A percentile compares a stretch with the other conserved stretches of the same genome.
phyloP scores from a whole-genome alignment of 2,888 invertebrate genomes.

The Lacanobia oleracea region DNA sequence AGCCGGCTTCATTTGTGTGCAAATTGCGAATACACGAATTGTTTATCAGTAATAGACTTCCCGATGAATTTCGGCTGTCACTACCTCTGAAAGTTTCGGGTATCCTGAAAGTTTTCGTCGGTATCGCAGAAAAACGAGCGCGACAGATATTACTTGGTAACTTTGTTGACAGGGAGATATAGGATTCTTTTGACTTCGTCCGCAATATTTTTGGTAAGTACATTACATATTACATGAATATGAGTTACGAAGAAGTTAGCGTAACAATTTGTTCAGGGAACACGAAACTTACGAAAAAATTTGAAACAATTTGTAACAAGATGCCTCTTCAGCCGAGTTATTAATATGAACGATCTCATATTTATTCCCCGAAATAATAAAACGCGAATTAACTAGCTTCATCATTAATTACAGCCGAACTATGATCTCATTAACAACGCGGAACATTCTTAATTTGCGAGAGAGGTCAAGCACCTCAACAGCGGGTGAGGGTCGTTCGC shows the following conservation, averaged over 20 bases:
- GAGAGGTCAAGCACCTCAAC: constrained; percentile 69
- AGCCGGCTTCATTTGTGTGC: constrained; percentile 57
- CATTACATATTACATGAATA: constrained; percentile 31
- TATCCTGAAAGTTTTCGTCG: constrained; percentile 41
- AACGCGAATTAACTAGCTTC: not conserved
- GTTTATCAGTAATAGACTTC: constrained; percentile 42
- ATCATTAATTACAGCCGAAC: constrained; percentile 26
- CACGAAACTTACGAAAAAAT: not conserved
- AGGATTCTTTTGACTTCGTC: constrained; percentile 38
- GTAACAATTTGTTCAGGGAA: constrained; percentile 29
- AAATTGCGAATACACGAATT: constrained; percentile 58
- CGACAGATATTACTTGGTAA: constrained; percentile 58
- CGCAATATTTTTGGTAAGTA: constrained; percentile 30
- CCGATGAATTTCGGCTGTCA: constrained; percentile 42
- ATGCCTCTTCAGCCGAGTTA: not conserved
- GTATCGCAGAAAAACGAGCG: constrained; percentile 41
- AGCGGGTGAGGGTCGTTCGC: constrained; percentile 62
- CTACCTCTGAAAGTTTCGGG: constrained; percentile 38
- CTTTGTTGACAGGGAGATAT: constrained; percentile 43
- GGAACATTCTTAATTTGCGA: constrained; percentile 69
- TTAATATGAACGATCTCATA: constrained; percentile 2
- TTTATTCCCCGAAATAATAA: not conserved
- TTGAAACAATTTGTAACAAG: constrained; percentile 7
- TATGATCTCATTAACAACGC: constrained; percentile 40
- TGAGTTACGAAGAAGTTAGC: constrained; percentile 32